Percentiles rank a stretch among this genome's conserved stretches.
Evolutionary conservation across 2,797 vertebrate genomes (phyloP).

Genomic region (Eulemur albifrons): DNA sequence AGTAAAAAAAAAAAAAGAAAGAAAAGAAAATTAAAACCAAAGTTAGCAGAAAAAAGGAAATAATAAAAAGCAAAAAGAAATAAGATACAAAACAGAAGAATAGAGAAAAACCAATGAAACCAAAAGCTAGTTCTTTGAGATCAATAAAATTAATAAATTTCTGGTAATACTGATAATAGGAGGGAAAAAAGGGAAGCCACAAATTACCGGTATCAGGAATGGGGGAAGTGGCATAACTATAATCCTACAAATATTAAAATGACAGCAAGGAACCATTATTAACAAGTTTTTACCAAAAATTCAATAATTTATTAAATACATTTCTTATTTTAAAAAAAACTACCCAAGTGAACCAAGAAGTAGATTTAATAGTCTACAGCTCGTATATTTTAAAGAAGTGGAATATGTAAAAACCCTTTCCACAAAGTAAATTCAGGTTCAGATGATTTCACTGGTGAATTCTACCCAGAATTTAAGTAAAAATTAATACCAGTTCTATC

Average conservation of each 20-base stretch:
- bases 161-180: background rate
- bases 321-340: background rate
- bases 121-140: background rate
- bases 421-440: background rate
- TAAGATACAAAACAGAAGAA: background rate
- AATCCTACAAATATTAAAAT: slow-evolving; percentile 12
- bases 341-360: background rate
- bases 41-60: background rate
- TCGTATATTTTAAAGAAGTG: background rate
- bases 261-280: background rate
- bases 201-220: background rate
- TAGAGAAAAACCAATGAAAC: background rate
- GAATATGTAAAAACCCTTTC: background rate
- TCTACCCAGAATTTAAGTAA: background rate
- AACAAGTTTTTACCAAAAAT: background rate
- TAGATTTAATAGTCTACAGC: background rate
- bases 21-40: background rate
- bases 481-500: background rate
- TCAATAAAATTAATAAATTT: background rate
- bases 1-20: background rate
- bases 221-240: background rate
- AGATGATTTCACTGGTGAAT: background rate
- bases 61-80: background rate
- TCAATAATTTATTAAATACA: background rate
- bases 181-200: background rate